Base-by-base conservation (phyloP, 2,113 vertebrate species). In the Hippocampus mohnikei region DNA sequence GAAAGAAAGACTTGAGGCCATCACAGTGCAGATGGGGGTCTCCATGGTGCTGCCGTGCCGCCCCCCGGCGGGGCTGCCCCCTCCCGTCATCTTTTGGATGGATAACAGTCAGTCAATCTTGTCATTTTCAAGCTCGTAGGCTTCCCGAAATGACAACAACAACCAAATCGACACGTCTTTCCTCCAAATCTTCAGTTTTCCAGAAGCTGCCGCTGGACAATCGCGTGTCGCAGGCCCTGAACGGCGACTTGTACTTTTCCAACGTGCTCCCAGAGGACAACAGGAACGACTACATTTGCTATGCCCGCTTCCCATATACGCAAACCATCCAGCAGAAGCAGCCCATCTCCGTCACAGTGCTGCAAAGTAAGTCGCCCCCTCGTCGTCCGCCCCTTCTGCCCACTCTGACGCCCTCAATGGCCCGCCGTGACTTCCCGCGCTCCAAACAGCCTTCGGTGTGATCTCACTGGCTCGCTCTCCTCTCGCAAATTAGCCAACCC, bases 291-390 rank as follows among this genome's bases (percentile, higher is more conserved):
- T 99, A 99, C 83, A 98, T 98, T 88, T 99, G 97, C 85, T 99
- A 98, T 15, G 97, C 97, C 65, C 94, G 97, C 81, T 99, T 99
- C 92, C 96, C 96, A 69, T 93, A 98, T 81, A 99, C 97, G 0
- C 96, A 98, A 81, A 99, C 97, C 72, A 99, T 99, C 80, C 97
- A 99, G 77, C 97, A 99, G 92, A 99, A 99, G 59, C 96, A 99
- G 81, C 97, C 97, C 8, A 97, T 99, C 87, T 96, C 95, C 46
- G 90, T 99, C 81, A 96, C 92, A 33, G 97, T 99, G 75, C 76
- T 95, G 77, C 87, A 94, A 87, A 94, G 97, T 99, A 92, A 91
- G 95, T 92, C 50, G 3, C 0, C 23, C 53, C 53, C 53, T 23
- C 20, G 11, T 59, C 11, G 12, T 56, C n/a, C 12, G 53, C n/a